phyloP scores from a whole-genome alignment of 2,888 invertebrate species.

The Ligdia adustata region DNA sequence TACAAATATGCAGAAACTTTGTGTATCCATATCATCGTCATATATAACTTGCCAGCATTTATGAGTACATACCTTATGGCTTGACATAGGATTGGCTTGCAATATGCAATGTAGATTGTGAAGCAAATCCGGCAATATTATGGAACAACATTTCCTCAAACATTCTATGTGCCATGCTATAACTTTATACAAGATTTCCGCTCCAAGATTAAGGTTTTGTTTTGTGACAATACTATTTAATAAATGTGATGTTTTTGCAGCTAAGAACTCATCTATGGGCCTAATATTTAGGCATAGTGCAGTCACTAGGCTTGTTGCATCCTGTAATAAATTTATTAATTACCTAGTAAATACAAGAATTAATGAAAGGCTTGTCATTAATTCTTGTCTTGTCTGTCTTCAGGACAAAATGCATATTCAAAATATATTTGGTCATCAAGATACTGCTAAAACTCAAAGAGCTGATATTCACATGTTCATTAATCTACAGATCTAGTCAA shows the following conservation, averaged over 20 bases:
- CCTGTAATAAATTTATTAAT: constrained; percentile 52
- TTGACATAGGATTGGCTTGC: constrained; percentile 53
- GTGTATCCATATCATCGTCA: too few relatives aligned
- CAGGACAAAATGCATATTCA: too few relatives aligned
- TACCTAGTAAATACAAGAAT: too few relatives aligned
- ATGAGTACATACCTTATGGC: constrained; percentile 59
- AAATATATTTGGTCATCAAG: too few relatives aligned
- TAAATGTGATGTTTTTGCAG: constrained; percentile 84
- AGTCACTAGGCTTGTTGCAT: constrained; percentile 59
- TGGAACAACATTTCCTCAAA: constrained; percentile 64
- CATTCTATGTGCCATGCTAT: constrained; percentile 75
- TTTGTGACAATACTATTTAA: constrained; percentile 80
- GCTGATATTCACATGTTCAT: too few relatives aligned
- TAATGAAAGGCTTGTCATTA: too few relatives aligned
- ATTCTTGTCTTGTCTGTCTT: too few relatives aligned
- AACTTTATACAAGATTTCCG: constrained; percentile 57
- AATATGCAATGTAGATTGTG: constrained; percentile 71
- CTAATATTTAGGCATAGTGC: constrained; percentile 63
- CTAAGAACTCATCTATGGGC: constrained; percentile 79
- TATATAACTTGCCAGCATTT: too few relatives aligned
- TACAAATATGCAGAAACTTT: too few relatives aligned
- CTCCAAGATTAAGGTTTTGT: constrained; percentile 75
- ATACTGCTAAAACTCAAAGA: too few relatives aligned
- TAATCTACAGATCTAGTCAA: too few relatives aligned
- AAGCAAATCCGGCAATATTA: constrained; percentile 70